These are phyloP conservation scores for Eurypyga helias DNA, from an alignment of 2,113 vertebrate species.

Conservation along the genomic window DNA sequence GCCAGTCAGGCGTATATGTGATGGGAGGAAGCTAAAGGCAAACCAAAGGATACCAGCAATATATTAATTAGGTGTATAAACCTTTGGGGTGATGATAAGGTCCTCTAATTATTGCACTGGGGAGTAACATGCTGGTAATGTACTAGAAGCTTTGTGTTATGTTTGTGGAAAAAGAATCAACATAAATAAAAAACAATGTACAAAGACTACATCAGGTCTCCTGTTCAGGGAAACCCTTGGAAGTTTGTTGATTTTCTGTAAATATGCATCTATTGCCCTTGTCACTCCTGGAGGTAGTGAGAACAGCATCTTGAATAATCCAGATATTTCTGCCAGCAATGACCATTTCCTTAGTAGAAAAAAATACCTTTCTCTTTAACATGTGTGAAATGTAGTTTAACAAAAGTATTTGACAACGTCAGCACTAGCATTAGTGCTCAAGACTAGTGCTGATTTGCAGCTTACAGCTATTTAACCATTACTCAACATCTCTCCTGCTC, in stretches of 20 bases:
- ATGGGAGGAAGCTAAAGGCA: background rate
- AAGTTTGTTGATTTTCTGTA: background rate
- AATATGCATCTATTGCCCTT: background rate
- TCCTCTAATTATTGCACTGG: background rate
- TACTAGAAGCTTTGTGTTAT: background rate
- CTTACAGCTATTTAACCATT: background rate
- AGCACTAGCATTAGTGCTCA: background rate
- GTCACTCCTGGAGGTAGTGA: background rate
- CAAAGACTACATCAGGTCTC: background rate
- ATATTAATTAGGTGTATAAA: background rate
- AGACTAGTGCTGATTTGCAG: background rate
- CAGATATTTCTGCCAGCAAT: background rate
- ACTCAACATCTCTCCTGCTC: background rate
- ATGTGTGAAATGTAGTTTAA: background rate
- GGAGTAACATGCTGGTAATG: background rate
- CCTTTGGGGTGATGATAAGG: background rate
- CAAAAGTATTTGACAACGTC: background rate
- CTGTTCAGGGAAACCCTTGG: background rate
- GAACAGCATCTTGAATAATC: background rate
- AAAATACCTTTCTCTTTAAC: background rate
- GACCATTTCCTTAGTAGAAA: background rate
- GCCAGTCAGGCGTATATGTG: background rate
- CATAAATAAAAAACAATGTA: background rate
- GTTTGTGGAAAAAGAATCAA: background rate
- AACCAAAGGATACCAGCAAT: background rate